A percentile compares a stretch with the other conserved stretches of the same genome.
These are phyloP conservation scores for Sebastiscus tertius DNA, from an alignment of 2,797 vertebrate species.

Conservation along the genomic window DNA sequence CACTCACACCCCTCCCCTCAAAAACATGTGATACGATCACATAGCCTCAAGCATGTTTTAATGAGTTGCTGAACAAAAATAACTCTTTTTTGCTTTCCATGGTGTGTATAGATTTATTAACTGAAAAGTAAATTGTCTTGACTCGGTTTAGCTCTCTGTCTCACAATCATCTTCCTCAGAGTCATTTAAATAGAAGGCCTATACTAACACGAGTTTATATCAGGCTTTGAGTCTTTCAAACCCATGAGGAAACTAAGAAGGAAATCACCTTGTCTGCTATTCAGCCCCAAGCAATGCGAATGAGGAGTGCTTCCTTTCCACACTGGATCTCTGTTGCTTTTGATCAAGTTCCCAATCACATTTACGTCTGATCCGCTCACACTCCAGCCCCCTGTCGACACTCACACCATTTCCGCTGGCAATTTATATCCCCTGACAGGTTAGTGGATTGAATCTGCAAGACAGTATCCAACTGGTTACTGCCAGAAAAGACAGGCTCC, in stretches of 20 bases:
- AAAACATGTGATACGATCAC: constrained; percentile 71
- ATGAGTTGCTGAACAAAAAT: constrained; percentile 76
- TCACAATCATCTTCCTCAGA: constrained; percentile 19
- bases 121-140: constrained; percentile 49
- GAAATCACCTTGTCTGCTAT: constrained; percentile 52
- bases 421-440: constrained; percentile 58
- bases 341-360: constrained; percentile 68
- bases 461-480: constrained; percentile 34
- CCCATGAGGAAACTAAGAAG: constrained; percentile 19
- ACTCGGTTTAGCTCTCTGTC: constrained; percentile 16
- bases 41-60: constrained; percentile 73
- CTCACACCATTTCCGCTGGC: constrained; percentile 35
- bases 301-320: constrained; percentile 27
- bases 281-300: constrained; percentile 39
- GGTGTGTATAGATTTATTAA: constrained; percentile 58
- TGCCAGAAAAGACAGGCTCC: constrained; percentile 20
- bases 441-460: constrained; percentile 44
- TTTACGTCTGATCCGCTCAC: constrained; percentile 49
- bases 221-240: constrained; percentile 10
- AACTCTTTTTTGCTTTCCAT: constrained; percentile 55
- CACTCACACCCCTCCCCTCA: constrained; percentile 44
- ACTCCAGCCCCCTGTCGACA: constrained; percentile 39
- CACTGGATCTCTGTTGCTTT: constrained; percentile 55
- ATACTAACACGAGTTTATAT: constrained; percentile 10
- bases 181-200: constrained; percentile 6